Base-by-base conservation (phyloP, 2,888 invertebrate species). In the Tetragonisca angustula region DNA sequence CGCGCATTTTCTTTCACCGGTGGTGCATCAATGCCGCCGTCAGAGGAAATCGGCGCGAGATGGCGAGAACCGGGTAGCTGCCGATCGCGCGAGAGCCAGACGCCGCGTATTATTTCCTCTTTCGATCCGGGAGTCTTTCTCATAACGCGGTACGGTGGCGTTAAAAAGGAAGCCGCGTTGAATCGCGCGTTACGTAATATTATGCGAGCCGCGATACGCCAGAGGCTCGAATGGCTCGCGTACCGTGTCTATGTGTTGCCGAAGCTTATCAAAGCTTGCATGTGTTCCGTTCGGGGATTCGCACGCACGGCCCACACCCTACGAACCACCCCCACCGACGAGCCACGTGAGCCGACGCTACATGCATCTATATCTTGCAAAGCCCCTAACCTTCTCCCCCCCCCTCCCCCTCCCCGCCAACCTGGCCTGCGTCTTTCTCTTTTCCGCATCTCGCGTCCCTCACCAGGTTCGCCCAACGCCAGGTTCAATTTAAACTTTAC, bases 211-310 rank as follows among this genome's bases (percentile, higher is more conserved):
- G 91, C 88, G 89, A 93, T 91, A 32, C 32, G 88, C 89, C 87
- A 88, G 88, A 92, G 91, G 87, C 90, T 92, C 92, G 91, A 93
- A 92, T 91, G 89, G 90, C 90, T 92, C 90, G 83, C 21, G 43
- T 64, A 65, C 82, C 85, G 84, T 74, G 85, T 90, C 86, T 84
- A 92, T 90, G 92, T 92, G 89, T 88, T 93, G 89, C 90, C 83
- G 91, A 91, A 91, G 93, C 94, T 94, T 94, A 94, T 94, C 94
- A 93, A 93, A 92, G 92, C 92, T 93, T 93, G 93, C 94, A 93
- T 94, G 93, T 93, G 93, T 93, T 93, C 92, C 89, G 90, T 93
- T 93, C 92, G 91, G 93, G 91, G 89, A 91, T 93, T 92, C 93
- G 93, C 94, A 94, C 93, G 94, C 94, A 94, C 92, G 91, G 91